Conservation (phyloP, 2,113 vertebrate genomes). For the Rhinolophus sinicus region DNA sequence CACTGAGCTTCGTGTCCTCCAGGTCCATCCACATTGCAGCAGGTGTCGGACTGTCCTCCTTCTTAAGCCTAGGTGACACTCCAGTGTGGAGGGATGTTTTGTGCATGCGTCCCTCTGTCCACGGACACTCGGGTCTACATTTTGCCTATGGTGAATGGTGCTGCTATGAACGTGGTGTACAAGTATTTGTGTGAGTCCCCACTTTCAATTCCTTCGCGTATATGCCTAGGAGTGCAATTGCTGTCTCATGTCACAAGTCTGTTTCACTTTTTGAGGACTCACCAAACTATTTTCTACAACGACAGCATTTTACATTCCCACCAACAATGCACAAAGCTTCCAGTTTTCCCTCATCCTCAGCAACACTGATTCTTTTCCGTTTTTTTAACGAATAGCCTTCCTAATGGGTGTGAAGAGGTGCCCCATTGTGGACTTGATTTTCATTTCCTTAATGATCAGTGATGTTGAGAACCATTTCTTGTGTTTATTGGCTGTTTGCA, state of each 20-base stretch:
- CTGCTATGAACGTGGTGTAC: too few relatives aligned
- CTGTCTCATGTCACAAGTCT: rapidly evolving
- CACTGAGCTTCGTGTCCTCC: rapidly evolving
- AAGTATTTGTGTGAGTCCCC: too few relatives aligned
- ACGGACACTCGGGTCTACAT: too few relatives aligned
- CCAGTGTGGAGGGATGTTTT: too few relatives aligned
- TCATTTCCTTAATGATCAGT: background rate
- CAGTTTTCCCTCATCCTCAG: rapidly evolving
- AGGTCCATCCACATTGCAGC: rapidly evolving
- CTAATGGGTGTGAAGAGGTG: background rate
- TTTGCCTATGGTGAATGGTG: background rate
- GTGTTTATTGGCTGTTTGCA: background rate
- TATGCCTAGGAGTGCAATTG: rapidly evolving
- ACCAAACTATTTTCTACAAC: rapidly evolving
- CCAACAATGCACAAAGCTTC: rapidly evolving
- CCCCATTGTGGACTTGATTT: background rate
- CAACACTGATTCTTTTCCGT: background rate
- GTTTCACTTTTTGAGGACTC: background rate
- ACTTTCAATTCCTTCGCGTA: background rate
- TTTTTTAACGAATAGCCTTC: background rate
- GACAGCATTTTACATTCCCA: rapidly evolving
- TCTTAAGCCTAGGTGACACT: background rate
- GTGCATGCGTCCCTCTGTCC: rapidly evolving
- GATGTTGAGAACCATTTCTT: background rate
- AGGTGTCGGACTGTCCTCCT: background rate